Conservation (phyloP, 2,888 invertebrate species). For the Drosophila nigritarsus region DNA sequence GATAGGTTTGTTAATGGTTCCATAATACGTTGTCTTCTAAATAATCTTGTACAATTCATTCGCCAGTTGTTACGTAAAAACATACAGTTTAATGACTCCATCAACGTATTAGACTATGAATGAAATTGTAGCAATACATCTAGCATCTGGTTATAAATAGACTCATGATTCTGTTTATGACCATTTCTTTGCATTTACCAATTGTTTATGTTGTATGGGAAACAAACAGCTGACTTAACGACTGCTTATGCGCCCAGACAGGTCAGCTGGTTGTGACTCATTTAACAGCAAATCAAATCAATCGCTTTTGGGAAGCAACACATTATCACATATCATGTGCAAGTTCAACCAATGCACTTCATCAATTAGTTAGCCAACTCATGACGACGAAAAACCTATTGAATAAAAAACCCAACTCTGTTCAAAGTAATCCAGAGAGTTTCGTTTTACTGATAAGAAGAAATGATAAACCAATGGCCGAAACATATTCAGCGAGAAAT, state of each 20-base stretch:
- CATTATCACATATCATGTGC: conserved; percentile 24
- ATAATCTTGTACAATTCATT: not conserved
- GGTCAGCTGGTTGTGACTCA: conserved; percentile 32
- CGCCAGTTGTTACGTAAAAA: not conserved
- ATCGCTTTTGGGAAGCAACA: not conserved
- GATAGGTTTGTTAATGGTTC: not conserved
- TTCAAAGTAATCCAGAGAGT: conserved; percentile 5
- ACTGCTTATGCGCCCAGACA: conserved; percentile 22
- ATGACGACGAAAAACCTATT: not conserved
- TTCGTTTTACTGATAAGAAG: conserved; percentile 40
- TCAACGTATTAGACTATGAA: not conserved
- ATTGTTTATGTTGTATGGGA: conserved; percentile 23
- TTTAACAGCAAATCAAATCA: not conserved
- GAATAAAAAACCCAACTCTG: conserved; percentile 16
- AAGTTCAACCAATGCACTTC: conserved; percentile 27
- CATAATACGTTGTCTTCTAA: not conserved
- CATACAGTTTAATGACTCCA: not conserved
- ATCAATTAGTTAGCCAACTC: conserved; percentile 26
- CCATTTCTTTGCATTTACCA: not conserved
- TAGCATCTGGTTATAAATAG: conserved; percentile 16
- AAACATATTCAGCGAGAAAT: conserved; percentile 13
- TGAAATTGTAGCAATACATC: not conserved
- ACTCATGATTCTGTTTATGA: conserved; percentile 3
- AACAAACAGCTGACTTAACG: conserved; percentile 10
- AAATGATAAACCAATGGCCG: conserved; percentile 43